Evolutionary conservation across 1,140 invertebrate species (phyloP), one percentile per base, ranked within the genome.

Genomic region (Pemphigus obesinymphae): DNA sequence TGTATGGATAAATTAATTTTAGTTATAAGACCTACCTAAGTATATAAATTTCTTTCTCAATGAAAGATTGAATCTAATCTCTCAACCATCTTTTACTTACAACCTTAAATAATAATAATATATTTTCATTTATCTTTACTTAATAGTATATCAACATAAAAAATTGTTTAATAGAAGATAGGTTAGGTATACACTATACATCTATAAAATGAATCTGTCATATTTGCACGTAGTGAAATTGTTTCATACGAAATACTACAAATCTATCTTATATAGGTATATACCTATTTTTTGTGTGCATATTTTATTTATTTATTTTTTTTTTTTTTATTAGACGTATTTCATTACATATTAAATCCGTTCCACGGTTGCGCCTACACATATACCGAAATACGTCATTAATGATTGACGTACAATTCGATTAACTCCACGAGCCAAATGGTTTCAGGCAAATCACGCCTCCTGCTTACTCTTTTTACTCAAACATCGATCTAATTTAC

Each of bases 381-480:
- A 20, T 29, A 70, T 26, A 29, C n/a, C 23, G 26, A 26, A 70
- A 70, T 70, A 20, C 40, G 40, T 70, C 13, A 43, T 15, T 29
- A 29, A 37, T 68, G 40, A 29, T 70, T 70, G 68, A 70, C 68
- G 68, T 45, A 40, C 45, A 70, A 70, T 70, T 70, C 68, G 68
- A 70, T 70, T 70, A 70, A 70, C 40, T 70, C 68, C 68, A 45
- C 23, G 68, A 45, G 23, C 23, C 68, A 26, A 70, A 43, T 70
- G 68, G 68, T 70, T 70, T 70, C 68, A 26, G 68, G 68, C 68
- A 1, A 70, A 70, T 70, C 68, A 70, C 68, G 68, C 68, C 68
- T 70, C 13, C 40, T 40, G 37, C 37, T 70, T 45, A 70, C 40
- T 17, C 23, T n/a, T 70, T 70, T 70, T 45, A 26, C 37, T 43